Percentiles rank a stretch among this genome's conserved stretches.
phyloP scores from a whole-genome alignment of 2,113 vertebrate genomes.

The Leiothrix lutea region DNA sequence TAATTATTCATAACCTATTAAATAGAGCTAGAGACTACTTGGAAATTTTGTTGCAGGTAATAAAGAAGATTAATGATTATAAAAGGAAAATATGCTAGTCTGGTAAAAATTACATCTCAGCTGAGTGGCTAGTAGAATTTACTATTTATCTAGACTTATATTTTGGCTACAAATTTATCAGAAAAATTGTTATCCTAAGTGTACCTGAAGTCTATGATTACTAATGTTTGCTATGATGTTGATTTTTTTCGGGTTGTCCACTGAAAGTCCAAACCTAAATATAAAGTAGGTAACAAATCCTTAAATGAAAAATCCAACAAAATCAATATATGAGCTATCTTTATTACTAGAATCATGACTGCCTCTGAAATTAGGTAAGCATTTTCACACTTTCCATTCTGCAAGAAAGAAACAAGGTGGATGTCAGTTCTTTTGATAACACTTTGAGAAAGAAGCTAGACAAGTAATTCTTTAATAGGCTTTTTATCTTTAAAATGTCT shows the following conservation, averaged over 20 bases:
- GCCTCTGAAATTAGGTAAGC: background rate
- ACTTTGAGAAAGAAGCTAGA: background rate
- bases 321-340: background rate
- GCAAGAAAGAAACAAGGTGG: background rate
- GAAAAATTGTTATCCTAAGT: background rate
- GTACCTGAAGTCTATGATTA: background rate
- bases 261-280: background rate
- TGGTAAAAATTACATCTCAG: background rate
- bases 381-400: background rate
- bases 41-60: background rate
- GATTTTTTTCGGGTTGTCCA: background rate
- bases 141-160: background rate
- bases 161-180: background rate
- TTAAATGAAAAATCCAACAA: background rate
- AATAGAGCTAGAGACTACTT: background rate
- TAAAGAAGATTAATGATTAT: background rate
- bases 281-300: background rate
- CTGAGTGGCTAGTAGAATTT: background rate
- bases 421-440: background rate
- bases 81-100: background rate
- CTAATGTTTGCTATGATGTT: background rate
- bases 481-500: background rate
- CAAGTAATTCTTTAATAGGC: background rate
- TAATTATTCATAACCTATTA: background rate
- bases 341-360: background rate